Evolutionary conservation across 2,888 invertebrate genomes (phyloP).

Genomic region (Petrolisthes manimaculis): DNA sequence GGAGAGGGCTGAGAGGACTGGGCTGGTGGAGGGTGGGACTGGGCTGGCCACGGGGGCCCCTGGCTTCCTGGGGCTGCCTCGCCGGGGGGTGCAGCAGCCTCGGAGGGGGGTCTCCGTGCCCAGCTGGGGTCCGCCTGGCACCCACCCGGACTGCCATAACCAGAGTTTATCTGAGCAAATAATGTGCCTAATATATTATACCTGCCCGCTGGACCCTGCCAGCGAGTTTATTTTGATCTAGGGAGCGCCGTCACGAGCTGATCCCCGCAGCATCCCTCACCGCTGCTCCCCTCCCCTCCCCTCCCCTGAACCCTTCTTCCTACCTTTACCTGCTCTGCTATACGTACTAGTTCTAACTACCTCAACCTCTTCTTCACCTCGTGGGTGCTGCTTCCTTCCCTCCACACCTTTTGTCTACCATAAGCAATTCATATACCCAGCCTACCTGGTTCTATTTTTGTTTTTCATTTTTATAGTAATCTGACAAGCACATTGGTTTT

Average conservation of each 20-base stretch:
- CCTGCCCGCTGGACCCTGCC: conserved; percentile 59
- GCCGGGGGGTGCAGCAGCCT: conserved; percentile 49
- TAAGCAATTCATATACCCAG: no score
- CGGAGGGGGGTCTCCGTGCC: conserved; percentile 48
- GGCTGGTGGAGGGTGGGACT: background rate
- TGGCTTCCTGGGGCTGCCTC: conserved; percentile 35
- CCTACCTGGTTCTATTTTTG: no score
- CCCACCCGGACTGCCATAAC: conserved; percentile 60
- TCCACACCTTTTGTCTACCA: background rate
- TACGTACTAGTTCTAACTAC: no score
- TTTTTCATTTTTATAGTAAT: no score
- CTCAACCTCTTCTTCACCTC: conserved; percentile 68
- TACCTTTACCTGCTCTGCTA: conserved; percentile 66
- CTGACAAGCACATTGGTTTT: no score
- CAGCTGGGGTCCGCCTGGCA: conserved; percentile 55
- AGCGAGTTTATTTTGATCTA: conserved; percentile 59
- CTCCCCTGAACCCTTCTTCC: conserved; percentile 67
- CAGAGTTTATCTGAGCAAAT: conserved; percentile 59
- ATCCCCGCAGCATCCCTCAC: conserved; percentile 43
- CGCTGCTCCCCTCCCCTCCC: background rate
- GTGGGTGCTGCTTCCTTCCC: background rate
- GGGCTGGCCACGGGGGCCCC: conserved; percentile 29
- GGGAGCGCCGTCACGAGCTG: conserved; percentile 48
- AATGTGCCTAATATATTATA: conserved; percentile 61
- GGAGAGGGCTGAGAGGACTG: background rate